These are phyloP conservation scores for Strix aluco DNA, from an alignment of 2,113 vertebrate genomes.

Conservation along the genomic window DNA sequence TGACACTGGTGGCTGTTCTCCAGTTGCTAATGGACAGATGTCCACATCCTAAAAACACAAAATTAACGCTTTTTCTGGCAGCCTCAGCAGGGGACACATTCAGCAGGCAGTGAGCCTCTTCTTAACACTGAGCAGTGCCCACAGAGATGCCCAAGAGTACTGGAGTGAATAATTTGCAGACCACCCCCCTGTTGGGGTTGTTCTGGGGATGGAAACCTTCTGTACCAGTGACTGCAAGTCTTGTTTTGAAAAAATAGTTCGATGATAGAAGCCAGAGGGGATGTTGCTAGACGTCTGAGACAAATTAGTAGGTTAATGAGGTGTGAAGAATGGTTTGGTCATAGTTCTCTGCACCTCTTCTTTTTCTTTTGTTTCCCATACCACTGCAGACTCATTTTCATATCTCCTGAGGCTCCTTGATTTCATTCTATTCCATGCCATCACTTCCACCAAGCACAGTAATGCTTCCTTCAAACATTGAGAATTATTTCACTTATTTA, in stretches of 20 bases:
- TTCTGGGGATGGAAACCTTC: not conserved
- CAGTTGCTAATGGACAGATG: slow-evolving; percentile 5
- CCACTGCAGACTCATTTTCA: not conserved
- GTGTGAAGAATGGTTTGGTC: not conserved
- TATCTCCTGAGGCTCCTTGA: not conserved
- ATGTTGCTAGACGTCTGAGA: not conserved
- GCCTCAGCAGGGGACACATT: not conserved
- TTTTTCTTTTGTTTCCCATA: not conserved
- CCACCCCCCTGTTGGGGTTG: not conserved
- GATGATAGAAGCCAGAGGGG: not conserved
- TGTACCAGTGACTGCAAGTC: not conserved
- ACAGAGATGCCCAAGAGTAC: not conserved
- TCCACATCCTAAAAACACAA: not conserved
- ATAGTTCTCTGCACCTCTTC: not conserved
- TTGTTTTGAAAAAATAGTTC: not conserved
- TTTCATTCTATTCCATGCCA: not conserved
- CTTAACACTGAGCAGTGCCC: not conserved
- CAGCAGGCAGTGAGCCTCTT: not conserved
- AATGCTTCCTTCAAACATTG: not conserved
- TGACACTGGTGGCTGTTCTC: not conserved
- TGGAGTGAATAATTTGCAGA: not conserved
- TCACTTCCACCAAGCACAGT: not conserved
- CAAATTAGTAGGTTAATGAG: not conserved
- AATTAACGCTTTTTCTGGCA: not conserved
- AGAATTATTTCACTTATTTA: not conserved